Conservation (phyloP, 2,888 invertebrate species). For the Laspeyria flexula region DNA sequence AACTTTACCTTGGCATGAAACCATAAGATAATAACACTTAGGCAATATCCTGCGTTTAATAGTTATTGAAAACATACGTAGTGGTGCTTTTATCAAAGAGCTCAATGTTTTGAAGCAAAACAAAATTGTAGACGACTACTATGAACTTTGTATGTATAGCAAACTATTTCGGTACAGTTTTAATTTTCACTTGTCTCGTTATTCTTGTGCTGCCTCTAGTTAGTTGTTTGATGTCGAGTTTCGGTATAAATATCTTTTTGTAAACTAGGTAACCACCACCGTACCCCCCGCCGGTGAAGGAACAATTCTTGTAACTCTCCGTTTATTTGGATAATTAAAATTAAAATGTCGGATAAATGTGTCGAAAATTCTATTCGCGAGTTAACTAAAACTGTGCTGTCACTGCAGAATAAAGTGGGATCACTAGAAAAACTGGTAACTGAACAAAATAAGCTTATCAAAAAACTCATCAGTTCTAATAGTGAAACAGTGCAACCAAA, state of each 20-base stretch:
- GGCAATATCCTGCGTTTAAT: slow-evolving; percentile 27
- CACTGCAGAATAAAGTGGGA: too few relatives aligned
- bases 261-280: too few relatives aligned
- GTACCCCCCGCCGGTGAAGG: too few relatives aligned
- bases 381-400: too few relatives aligned
- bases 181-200: slow-evolving; percentile 11
- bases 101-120: slow-evolving; percentile 27
- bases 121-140: slow-evolving; percentile 20
- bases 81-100: slow-evolving; percentile 19
- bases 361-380: too few relatives aligned
- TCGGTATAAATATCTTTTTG: neutral
- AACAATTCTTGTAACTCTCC: too few relatives aligned
- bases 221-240: neutral
- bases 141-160: slow-evolving; percentile 16
- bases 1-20: slow-evolving; percentile 35
- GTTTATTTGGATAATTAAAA: too few relatives aligned
- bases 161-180: slow-evolving; percentile 21
- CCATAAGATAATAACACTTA: slow-evolving; percentile 23
- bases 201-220: neutral
- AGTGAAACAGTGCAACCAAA: too few relatives aligned
- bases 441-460: too few relatives aligned
- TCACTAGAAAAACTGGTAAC: too few relatives aligned
- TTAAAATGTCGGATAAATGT: too few relatives aligned
- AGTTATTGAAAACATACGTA: slow-evolving; percentile 26
- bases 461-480: too few relatives aligned